A percentile compares a stretch with the other conserved stretches of the same genome.
These are phyloP conservation scores for Cebus imitator DNA, from an alignment of 2,113 vertebrate species.

Conservation along the genomic window DNA sequence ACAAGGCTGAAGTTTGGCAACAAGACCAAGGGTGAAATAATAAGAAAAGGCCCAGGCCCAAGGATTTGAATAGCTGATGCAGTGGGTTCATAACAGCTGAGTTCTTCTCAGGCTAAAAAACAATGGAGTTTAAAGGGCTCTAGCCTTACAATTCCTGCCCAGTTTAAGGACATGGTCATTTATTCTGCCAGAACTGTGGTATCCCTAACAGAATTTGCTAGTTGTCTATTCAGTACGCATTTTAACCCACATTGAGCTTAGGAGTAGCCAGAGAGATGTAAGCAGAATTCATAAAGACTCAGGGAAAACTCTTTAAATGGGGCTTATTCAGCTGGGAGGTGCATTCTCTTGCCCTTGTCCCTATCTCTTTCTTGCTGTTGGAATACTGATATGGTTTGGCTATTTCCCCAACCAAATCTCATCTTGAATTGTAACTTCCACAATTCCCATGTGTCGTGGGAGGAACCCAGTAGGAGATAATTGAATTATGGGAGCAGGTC, in stretches of 20 bases:
- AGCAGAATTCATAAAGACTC: constrained; percentile 25
- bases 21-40: background rate
- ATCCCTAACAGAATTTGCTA: background rate
- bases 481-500: too few species aligned
- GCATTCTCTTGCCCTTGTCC: background rate
- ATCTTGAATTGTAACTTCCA: too few species aligned
- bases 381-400: background rate
- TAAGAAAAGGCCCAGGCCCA: background rate
- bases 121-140: background rate
- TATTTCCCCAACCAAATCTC: too few species aligned
- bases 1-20: background rate
- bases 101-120: background rate
- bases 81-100: background rate
- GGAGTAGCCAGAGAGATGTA: background rate
- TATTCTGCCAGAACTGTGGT: background rate
- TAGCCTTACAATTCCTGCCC: background rate
- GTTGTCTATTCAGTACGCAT: background rate
- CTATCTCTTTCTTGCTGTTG: background rate
- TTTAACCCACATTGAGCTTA: background rate
- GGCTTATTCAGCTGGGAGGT: background rate
- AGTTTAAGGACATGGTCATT: background rate
- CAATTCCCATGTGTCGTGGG: too few species aligned
- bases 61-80: background rate
- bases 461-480: too few species aligned
- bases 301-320: background rate